phyloP scores from a whole-genome alignment of 2,888 invertebrate genomes.

The Lasioglossum villosulum region DNA sequence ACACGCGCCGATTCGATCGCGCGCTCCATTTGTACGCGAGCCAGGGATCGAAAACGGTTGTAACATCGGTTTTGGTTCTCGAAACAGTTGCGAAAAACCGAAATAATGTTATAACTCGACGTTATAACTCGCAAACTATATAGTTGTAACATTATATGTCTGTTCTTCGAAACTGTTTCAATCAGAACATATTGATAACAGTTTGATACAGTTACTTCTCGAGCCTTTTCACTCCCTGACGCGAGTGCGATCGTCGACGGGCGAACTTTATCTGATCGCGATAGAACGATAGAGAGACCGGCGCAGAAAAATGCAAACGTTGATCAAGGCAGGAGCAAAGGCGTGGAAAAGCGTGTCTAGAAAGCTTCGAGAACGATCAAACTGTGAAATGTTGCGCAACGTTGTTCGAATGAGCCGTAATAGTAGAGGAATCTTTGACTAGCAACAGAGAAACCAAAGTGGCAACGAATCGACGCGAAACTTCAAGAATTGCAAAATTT shows the following conservation, averaged over 20 bases:
- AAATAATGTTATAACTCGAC: neutral
- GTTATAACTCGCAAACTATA: no score
- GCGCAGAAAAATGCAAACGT: constrained; percentile 5
- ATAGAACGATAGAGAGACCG: constrained; percentile 14
- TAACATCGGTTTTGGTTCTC: neutral
- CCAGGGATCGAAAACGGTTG: neutral
- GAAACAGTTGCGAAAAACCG: no score
- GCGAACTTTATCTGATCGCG: constrained; percentile 37
- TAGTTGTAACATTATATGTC: neutral
- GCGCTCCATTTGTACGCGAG: neutral
- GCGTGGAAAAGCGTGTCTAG: neutral
- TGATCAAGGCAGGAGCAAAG: constrained; percentile 16
- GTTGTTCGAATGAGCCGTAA: neutral
- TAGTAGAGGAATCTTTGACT: neutral
- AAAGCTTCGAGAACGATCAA: neutral
- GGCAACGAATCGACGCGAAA: neutral
- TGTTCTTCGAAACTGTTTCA: neutral
- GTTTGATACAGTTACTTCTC: neutral
- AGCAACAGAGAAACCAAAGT: neutral
- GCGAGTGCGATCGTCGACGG: constrained; percentile 42
- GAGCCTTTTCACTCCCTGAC: constrained; percentile 1
- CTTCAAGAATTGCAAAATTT: neutral
- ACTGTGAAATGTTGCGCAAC: neutral
- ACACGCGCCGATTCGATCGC: neutral
- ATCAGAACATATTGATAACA: neutral